These are phyloP conservation scores for Sebastes alutus DNA, from an alignment of 2,797 vertebrate species.

Conservation along the genomic window DNA sequence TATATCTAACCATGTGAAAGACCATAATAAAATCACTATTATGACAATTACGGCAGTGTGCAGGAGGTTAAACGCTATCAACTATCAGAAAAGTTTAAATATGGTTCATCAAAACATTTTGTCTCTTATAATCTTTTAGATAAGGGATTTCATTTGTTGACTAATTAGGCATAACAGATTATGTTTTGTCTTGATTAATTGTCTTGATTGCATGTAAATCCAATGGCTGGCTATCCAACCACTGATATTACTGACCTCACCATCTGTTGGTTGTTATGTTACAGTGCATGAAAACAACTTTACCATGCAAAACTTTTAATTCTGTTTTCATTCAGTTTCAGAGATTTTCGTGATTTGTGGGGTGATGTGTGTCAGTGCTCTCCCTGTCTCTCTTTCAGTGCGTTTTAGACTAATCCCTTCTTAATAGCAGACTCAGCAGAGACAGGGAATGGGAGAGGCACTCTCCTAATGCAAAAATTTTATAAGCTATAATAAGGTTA, in stretches of 20 bases:
- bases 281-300: neutral
- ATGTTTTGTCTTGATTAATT: neutral
- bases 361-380: neutral
- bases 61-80: neutral
- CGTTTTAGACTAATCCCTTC: conserved; percentile 39
- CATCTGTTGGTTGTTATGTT: neutral
- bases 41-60: neutral
- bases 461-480: conserved; percentile 16
- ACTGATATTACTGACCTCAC: neutral
- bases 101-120: neutral
- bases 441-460: conserved; percentile 4
- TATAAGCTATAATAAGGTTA: neutral
- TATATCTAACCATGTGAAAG: neutral
- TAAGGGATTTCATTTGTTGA: neutral
- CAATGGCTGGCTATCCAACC: neutral
- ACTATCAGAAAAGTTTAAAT: neutral
- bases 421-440: conserved; percentile 23
- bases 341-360: neutral
- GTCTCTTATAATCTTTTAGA: neutral
- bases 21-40: neutral
- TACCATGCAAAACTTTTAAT: neutral
- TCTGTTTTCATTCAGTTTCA: neutral
- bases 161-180: neutral
- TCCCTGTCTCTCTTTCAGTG: conserved; percentile 2
- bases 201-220: neutral